Evolutionary conservation across 2,113 vertebrate species (phyloP).

Genomic region (Vicugna pacos): DNA sequence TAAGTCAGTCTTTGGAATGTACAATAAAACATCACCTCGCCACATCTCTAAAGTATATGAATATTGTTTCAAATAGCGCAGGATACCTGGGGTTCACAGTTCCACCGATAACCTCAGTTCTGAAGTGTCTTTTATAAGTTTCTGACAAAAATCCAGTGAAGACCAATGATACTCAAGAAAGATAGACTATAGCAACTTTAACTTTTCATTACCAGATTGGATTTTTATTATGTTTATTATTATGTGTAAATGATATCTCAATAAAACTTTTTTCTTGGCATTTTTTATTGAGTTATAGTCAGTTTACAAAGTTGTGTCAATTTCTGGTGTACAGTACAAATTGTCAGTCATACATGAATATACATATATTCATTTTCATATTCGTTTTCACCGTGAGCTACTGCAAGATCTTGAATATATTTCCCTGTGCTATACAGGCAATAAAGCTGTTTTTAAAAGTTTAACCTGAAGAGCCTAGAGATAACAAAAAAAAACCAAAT

Average conservation of each 20-base stretch:
- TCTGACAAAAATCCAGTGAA: conserved; percentile 13
- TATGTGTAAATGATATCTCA: neutral
- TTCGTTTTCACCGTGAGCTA: no score
- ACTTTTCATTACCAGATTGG: neutral
- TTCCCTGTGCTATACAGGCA: no score
- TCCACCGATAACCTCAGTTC: neutral
- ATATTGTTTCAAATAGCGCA: neutral
- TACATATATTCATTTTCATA: no score
- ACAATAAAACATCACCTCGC: neutral
- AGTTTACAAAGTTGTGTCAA: no score
- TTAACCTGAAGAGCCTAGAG: no score
- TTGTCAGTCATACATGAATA: no score
- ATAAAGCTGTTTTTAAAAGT: no score
- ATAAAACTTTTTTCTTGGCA: no score
- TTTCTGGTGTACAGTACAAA: no score
- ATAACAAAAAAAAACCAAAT: no score
- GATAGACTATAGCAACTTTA: neutral
- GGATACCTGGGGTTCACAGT: neutral
- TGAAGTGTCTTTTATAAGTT: neutral
- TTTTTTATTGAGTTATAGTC: no score
- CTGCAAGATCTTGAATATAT: no score
- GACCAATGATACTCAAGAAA: neutral
- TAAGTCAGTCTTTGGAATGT: neutral
- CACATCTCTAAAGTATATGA: neutral
- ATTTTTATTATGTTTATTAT: neutral